Evolutionary conservation across 2,888 invertebrate species (phyloP).

Genomic region (Hirtodrosophila cameraria): DNA sequence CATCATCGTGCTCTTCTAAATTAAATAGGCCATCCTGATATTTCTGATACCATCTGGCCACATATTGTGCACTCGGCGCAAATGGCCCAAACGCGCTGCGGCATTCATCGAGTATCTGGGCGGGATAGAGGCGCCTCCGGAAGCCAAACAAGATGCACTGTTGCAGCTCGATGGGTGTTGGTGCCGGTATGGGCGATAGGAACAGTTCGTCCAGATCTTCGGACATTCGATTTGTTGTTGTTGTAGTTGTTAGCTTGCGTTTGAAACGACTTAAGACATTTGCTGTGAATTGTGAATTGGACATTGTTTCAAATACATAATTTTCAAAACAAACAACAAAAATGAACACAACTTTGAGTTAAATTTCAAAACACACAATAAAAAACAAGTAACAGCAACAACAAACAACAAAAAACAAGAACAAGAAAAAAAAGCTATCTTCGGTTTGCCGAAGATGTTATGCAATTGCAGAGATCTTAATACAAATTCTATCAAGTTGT

Average conservation of each 20-base stretch:
- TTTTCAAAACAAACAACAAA: slow-evolving; percentile 12
- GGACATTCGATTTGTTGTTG: slow-evolving; percentile 58
- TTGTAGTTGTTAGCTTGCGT: slow-evolving; percentile 45
- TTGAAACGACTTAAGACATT: slow-evolving; percentile 71
- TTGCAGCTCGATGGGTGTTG: slow-evolving; percentile 64
- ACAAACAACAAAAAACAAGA: slow-evolving; percentile 14
- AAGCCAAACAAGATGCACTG: slow-evolving; percentile 74
- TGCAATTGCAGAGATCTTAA: too few species aligned
- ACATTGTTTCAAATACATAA: slow-evolving; percentile 28
- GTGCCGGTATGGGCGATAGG: slow-evolving; percentile 67
- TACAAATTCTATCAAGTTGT: too few species aligned
- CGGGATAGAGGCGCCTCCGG: slow-evolving; percentile 67
- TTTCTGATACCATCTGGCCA: slow-evolving; percentile 69
- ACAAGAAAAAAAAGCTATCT: slow-evolving; percentile 10
- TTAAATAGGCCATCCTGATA: slow-evolving; percentile 66
- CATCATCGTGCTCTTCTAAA: slow-evolving; percentile 59
- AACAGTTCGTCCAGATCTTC: slow-evolving; percentile 71
- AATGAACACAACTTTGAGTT: slow-evolving; percentile 23
- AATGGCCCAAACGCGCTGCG: slow-evolving; percentile 69
- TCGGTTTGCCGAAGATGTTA: too few species aligned
- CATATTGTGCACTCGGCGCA: slow-evolving; percentile 68
- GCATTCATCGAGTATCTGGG: slow-evolving; percentile 69
- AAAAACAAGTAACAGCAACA: slow-evolving; percentile 31
- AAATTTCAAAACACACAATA: slow-evolving; percentile 39
- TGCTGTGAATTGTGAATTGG: slow-evolving; percentile 56